Evolutionary conservation across 2,888 invertebrate species (phyloP).

Genomic region (Pediacus dermestoides): DNA sequence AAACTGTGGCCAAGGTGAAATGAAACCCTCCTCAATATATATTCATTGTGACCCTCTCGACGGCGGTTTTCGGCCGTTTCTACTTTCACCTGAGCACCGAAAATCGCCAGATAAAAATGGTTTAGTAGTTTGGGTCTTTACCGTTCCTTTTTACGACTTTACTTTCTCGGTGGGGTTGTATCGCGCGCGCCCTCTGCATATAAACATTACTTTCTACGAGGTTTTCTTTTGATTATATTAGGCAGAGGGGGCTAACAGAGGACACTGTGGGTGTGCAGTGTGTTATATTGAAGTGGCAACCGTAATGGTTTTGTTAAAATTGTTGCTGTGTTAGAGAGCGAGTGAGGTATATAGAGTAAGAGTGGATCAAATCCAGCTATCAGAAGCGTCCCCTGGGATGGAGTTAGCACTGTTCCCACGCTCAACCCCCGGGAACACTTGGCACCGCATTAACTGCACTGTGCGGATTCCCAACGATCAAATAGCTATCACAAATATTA

Average conservation of each 20-base stretch:
- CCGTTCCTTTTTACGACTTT: slow-evolving; percentile 19
- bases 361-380: slow-evolving; percentile 1
- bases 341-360: neutral
- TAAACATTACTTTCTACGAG: too few species aligned
- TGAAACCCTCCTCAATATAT: slow-evolving; percentile 29
- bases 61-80: slow-evolving; percentile 41
- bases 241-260: too few species aligned
- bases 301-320: slow-evolving; percentile 15
- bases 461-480: slow-evolving; percentile 1
- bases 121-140: slow-evolving; percentile 39
- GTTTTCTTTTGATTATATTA: too few species aligned
- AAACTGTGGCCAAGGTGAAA: slow-evolving; percentile 6
- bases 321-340: neutral
- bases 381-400: slow-evolving; percentile 14
- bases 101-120: slow-evolving; percentile 41
- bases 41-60: slow-evolving; percentile 41
- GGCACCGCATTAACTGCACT: slow-evolving; percentile 36
- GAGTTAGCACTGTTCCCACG: slow-evolving; percentile 31
- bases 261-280: too few species aligned
- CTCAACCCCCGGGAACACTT: slow-evolving; percentile 37
- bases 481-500: neutral
- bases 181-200: too few species aligned
- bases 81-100: slow-evolving; percentile 40
- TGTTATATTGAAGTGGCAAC: too few species aligned
- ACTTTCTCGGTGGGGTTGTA: too few species aligned